These are phyloP conservation scores for Thalassoma bifasciatum DNA, from an alignment of 2,113 vertebrate genomes.

Conservation along the genomic window DNA sequence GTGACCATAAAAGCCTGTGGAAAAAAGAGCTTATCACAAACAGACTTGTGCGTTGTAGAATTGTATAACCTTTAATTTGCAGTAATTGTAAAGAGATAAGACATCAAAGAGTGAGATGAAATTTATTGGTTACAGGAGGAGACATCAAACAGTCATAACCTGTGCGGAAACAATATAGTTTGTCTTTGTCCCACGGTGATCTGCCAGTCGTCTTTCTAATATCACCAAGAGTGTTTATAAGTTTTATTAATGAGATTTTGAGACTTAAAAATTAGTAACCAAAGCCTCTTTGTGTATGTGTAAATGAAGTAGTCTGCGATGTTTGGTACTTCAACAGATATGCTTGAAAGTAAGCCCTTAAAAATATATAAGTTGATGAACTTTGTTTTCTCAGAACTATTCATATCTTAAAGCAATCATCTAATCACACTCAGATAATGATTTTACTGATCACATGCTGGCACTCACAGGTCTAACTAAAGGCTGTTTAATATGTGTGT, in stretches of 20 bases:
- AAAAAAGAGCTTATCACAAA: neutral
- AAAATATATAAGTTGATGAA: neutral
- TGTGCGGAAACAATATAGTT: too few species aligned
- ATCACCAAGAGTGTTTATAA: neutral
- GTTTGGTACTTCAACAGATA: neutral
- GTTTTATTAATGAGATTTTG: neutral
- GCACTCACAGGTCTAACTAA: slow-evolving; percentile 4
- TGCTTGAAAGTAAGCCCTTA: neutral
- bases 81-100: neutral
- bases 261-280: slow-evolving; percentile 31
- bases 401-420: neutral
- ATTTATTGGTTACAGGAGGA: too few species aligned
- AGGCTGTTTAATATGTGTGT: slow-evolving; percentile 24
- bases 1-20: neutral
- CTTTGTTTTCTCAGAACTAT: neutral
- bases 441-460: slow-evolving; percentile 9
- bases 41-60: neutral
- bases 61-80: neutral
- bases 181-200: neutral
- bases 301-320: neutral
- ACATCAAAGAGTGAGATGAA: neutral
- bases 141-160: too few species aligned
- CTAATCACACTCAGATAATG: neutral
- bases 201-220: neutral
- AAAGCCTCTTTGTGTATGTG: neutral